These are phyloP conservation scores for Platyura marginata DNA, from an alignment of 1,140 invertebrate genomes.

Conservation along the genomic window DNA sequence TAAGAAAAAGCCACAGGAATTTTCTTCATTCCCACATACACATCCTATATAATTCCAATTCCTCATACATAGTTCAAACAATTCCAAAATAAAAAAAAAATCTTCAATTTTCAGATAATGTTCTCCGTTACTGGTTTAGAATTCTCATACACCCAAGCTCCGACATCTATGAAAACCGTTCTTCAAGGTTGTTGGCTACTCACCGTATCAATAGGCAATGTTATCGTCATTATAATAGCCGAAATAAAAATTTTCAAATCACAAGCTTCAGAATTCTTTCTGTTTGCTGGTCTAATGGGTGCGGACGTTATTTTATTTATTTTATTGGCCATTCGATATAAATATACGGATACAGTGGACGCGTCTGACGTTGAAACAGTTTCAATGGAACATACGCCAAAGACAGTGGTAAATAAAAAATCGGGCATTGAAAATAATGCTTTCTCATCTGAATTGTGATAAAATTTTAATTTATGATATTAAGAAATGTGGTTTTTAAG, in stretches of 20 bases:
- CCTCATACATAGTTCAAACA: no score
- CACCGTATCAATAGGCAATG: conserved; percentile 79
- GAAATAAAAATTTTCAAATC: conserved; percentile 20
- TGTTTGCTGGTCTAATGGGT: conserved; percentile 75
- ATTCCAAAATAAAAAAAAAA: no score
- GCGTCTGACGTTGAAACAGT: no score
- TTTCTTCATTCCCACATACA: no score
- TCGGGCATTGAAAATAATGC: no score
- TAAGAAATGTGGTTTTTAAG: no score
- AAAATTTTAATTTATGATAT: no score
- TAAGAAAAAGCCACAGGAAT: no score
- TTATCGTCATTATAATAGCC: conserved; percentile 71
- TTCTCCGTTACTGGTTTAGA: conserved; percentile 84
- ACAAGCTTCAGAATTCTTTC: conserved; percentile 57
- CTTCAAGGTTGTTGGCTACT: conserved; percentile 77
- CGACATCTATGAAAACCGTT: conserved; percentile 77
- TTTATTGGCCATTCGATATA: conserved; percentile 51
- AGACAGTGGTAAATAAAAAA: no score
- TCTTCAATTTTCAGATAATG: conserved; percentile 44
- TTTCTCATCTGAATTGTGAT: no score
- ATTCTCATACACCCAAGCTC: conserved; percentile 82
- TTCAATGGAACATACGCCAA: no score
- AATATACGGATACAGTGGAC: conserved; percentile 28
- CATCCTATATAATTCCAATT: no score
- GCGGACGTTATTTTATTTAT: conserved; percentile 65